Conservation (phyloP, 2,113 vertebrate species). For the human region DNA sequence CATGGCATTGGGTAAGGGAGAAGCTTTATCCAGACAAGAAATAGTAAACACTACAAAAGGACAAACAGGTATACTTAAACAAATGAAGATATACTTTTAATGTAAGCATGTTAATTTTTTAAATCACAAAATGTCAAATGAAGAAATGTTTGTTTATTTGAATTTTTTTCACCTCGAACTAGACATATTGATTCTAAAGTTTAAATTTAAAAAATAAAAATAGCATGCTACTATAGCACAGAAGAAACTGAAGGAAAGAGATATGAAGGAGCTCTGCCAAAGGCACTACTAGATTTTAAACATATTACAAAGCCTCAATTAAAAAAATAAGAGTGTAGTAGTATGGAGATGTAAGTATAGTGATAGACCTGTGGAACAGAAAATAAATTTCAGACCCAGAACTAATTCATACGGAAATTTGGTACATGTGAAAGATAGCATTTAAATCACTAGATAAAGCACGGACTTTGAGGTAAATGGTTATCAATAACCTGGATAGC, state of each 20-base stretch:
- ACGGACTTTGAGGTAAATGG: background rate
- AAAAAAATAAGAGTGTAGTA: background rate
- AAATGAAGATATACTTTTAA: background rate
- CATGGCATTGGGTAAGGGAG: background rate
- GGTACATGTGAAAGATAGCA: background rate
- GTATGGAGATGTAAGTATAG: background rate
- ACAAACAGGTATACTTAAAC: background rate
- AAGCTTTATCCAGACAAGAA: background rate
- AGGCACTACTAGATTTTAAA: background rate
- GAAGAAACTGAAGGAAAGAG: background rate
- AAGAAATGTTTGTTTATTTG: background rate
- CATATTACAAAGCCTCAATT: background rate
- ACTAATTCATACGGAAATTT: background rate
- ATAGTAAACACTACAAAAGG: background rate
- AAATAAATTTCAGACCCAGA: background rate
- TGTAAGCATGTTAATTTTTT: background rate
- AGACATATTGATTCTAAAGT: background rate
- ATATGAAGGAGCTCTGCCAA: background rate
- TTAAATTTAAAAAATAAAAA: background rate
- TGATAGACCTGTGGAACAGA: background rate
- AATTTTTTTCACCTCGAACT: background rate
- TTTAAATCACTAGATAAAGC: background rate
- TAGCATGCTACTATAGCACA: background rate
- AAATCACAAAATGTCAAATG: background rate
- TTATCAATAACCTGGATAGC: background rate